Percentiles rank a stretch among this genome's conserved stretches.
Evolutionary conservation across 1,140 invertebrate species (phyloP).

Genomic region (Nephotettix cincticeps): DNA sequence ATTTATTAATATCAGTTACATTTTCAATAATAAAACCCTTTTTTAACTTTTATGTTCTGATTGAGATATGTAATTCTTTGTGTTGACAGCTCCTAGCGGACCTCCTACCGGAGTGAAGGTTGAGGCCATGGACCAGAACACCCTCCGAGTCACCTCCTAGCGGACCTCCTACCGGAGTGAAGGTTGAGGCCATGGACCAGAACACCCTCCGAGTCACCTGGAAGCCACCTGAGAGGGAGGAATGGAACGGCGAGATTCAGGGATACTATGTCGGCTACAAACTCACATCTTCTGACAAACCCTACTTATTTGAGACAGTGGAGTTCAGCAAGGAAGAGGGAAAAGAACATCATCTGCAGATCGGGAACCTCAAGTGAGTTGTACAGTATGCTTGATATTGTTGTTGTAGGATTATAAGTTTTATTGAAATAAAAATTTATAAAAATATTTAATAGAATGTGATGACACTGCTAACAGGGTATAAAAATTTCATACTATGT

Average conservation of each 20-base stretch:
- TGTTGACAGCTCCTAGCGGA: slow-evolving; percentile 75
- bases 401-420: too few species aligned
- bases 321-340: slow-evolving; percentile 89
- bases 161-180: slow-evolving; percentile 77
- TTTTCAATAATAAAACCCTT: too few species aligned
- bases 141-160: slow-evolving; percentile 84
- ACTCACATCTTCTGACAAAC: slow-evolving; percentile 84
- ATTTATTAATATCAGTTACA: too few species aligned
- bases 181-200: slow-evolving; percentile 89
- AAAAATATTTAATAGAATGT: too few species aligned
- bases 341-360: slow-evolving; percentile 83
- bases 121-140: slow-evolving; percentile 89
- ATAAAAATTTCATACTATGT: too few species aligned
- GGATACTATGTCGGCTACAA: slow-evolving; percentile 91
- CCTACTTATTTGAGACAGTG: slow-evolving; percentile 88
- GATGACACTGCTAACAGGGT: too few species aligned
- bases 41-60: too few species aligned
- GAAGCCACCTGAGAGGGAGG: slow-evolving; percentile 86
- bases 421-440: too few species aligned
- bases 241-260: slow-evolving; percentile 92
- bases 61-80: too few species aligned
- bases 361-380: slow-evolving; percentile 72
- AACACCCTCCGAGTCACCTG: slow-evolving; percentile 90
- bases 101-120: slow-evolving; percentile 81
- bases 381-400: slow-evolving; percentile 2